Percentiles rank a stretch among this genome's conserved stretches.
Conservation (phyloP, 2,888 invertebrate genomes). For the Zygaena filipendulae region DNA sequence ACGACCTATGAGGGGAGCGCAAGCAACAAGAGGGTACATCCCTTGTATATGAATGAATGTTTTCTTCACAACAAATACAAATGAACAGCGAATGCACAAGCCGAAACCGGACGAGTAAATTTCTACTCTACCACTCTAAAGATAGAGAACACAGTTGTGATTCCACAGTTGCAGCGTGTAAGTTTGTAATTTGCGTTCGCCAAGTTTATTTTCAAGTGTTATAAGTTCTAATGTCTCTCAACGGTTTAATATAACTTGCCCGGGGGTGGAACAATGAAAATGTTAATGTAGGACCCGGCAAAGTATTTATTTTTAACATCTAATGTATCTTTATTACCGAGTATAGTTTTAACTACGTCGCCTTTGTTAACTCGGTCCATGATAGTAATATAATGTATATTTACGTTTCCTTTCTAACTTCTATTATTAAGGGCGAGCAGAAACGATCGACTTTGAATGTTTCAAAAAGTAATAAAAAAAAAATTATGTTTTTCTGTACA, state of each 20-base stretch:
- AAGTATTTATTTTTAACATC: constrained; percentile 47
- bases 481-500: too few species aligned
- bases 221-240: constrained; percentile 60
- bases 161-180: too few species aligned
- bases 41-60: constrained; percentile 45
- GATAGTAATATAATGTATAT: not conserved
- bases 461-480: too few species aligned
- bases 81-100: too few species aligned
- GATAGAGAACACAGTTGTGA: too few species aligned
- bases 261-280: constrained; percentile 56
- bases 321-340: constrained; percentile 24
- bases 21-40: constrained; percentile 42
- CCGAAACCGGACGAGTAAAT: too few species aligned
- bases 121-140: too few species aligned
- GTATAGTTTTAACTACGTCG: constrained; percentile 26
- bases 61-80: constrained; percentile 34
- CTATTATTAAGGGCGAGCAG: too few species aligned
- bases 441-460: too few species aligned
- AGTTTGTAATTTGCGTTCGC: constrained; percentile 44
- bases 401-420: too few species aligned
- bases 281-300: constrained; percentile 41
- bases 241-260: constrained; percentile 53
- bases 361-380: not conserved
- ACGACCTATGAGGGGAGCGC: constrained; percentile 36
- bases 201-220: constrained; percentile 56